Evolutionary conservation across 2,888 invertebrate species (phyloP), one percentile per base, ranked within the genome.

Genomic region (Drosophila heteroneura): DNA sequence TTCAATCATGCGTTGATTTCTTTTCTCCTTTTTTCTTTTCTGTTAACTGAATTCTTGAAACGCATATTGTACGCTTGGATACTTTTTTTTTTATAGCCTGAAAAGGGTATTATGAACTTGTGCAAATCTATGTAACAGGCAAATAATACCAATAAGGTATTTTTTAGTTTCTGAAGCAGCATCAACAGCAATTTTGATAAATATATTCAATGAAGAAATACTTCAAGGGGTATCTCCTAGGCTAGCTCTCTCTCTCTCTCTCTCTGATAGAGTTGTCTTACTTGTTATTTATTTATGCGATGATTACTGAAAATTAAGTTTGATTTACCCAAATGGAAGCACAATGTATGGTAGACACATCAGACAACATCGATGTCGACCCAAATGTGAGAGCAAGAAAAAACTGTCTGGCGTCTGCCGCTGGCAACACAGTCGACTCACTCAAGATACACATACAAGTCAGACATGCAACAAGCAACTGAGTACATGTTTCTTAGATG

Each of bases 401-500:
- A 41, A n/a, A 41, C 5, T 2, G 22, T 22, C 33, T 70, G 70
- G 44, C 56, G 60, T 7, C 56, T 26, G 59, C 51, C 64, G 49
- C 30, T 64, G 64, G 47, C 47, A 70, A 59, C 58, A 64, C 14
- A 10, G n/a, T 66, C 49, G 28, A 49, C 66, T 3, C 44, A 44
- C 44, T 14, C 35, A 70, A 70, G 37, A 6, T 16, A 37, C 37
- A 16, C 37, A 35, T 0, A 35, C 35, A 35, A 16, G 16, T 37
- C 19, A 9, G 19, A 39, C 39, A 39, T 16, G 16, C 37, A 37
- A 39, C 41, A n/a, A 39, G 41, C 70, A 9, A 47, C 44, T 64
- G 69, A 75, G 54, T 74, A 69, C 69, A 54, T 74, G 54, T 33
- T 26, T 49, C 70, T 44, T 70, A 56, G 30, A 54, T 56, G 60